Conservation (phyloP, 2,888 invertebrate species). For the Vannuccia rotundouncinata region DNA sequence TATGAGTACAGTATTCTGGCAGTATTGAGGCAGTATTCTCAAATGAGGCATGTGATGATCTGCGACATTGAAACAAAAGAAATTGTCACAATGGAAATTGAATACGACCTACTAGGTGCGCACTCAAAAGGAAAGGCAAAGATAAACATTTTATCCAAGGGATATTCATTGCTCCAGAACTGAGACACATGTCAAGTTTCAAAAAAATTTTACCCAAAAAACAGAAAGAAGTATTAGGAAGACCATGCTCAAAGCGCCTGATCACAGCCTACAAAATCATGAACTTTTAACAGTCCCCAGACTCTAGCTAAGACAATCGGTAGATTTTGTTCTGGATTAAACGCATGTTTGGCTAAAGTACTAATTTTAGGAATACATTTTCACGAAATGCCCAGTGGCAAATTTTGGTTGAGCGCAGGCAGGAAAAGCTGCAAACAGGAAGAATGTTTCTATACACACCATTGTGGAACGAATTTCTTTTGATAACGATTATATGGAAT, state of each 20-base stretch:
- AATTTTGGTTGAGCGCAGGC: conserved; percentile 11
- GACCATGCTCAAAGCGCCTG: background rate
- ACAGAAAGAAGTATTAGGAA: background rate
- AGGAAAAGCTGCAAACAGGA: conserved; percentile 10
- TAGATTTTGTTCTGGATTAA: conserved; percentile 2
- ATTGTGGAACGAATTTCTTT: conserved; percentile 5
- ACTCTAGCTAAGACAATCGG: background rate
- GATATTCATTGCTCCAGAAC: background rate
- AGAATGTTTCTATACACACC: background rate
- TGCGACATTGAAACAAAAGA: too few species aligned
- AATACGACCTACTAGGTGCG: background rate
- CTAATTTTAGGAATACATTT: background rate
- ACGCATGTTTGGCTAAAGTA: background rate
- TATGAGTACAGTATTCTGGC: too few species aligned
- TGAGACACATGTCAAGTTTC: background rate
- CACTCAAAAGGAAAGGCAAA: background rate
- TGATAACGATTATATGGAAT: conserved; percentile 14
- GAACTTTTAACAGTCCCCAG: conserved; percentile 13
- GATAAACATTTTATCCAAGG: too few species aligned
- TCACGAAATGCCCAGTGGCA: conserved; percentile 12
- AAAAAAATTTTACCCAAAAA: background rate
- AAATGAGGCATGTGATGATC: too few species aligned
- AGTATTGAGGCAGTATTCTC: too few species aligned
- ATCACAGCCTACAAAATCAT: background rate
- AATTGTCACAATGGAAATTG: too few species aligned